Evolutionary conservation across 2,888 invertebrate species (phyloP), one percentile per base, ranked within the genome.

Genomic region (Cephus nigrinus): DNA sequence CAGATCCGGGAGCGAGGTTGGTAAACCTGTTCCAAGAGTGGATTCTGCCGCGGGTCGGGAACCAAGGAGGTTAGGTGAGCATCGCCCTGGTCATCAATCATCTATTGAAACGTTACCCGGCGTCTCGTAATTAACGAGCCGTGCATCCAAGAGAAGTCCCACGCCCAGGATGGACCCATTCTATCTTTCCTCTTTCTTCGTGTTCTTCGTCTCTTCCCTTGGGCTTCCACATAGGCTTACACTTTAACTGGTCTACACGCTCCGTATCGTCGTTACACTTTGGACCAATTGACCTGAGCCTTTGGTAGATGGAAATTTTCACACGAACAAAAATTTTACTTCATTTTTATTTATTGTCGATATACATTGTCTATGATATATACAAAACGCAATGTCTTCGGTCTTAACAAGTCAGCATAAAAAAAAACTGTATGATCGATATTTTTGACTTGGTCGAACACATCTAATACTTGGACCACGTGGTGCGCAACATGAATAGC

Each of bases 111-210:
- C 86, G 87, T 87, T 86, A 88, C 87, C 87, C 86, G 88, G 88
- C 88, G 87, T 86, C 88, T 85, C 87, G 89, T 90, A 90, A 90
- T 90, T 90, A 90, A 89, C 89, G 87, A 89, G 84, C 86, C 85
- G 84, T 84, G 82, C 77, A 85, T 84, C 84, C 81, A 81, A 82
- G 84, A 82, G 80, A 82, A 79, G 84, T 86, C 88, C 84, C 87
- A 87, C 86, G 88, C 88, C 87, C 86, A 86, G 87, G 86, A 83
- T 85, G 80, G 84, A 82, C 80, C 79, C 76, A 76, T 33, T 72
- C 74, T 35, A 71, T 75, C 33, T 32, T 73, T 34, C 73, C 73
- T 73, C 35, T 15, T 74, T 74, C n/a, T 35, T 74, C 74, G 40
- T 74, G 15, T 55, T 55, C 23, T 23, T 11, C 74, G n/a, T 74